Evolutionary conservation across 2,888 invertebrate species (phyloP).

Genomic region (Serripes groenlandicus): DNA sequence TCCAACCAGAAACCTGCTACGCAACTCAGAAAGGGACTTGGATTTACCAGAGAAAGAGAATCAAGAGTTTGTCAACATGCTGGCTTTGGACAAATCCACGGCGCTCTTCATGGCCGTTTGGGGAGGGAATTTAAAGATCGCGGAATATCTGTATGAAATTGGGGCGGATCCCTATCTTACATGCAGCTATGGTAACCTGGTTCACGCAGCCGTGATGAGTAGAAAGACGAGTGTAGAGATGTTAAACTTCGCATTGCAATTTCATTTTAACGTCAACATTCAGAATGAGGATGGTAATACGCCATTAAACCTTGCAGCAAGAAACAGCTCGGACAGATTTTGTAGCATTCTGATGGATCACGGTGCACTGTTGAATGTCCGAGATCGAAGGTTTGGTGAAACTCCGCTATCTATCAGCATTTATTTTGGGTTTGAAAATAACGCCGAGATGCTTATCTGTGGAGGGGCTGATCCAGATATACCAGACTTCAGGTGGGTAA

Average conservation of each 20-base stretch:
- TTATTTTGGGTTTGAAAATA: slow-evolving; percentile 74
- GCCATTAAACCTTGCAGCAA: slow-evolving; percentile 68
- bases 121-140: slow-evolving; percentile 63
- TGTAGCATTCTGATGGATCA: slow-evolving; percentile 64
- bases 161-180: slow-evolving; percentile 67
- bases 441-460: slow-evolving; percentile 70
- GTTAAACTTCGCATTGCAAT: slow-evolving; percentile 60
- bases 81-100: slow-evolving; percentile 65
- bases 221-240: slow-evolving; percentile 52
- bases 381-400: slow-evolving; percentile 71
- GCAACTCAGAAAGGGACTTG: slow-evolving; percentile 42
- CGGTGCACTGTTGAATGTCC: slow-evolving; percentile 69
- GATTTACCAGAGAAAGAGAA: slow-evolving; percentile 41
- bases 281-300: slow-evolving; percentile 72
- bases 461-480: slow-evolving; percentile 72
- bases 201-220: slow-evolving; percentile 72
- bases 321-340: slow-evolving; percentile 51
- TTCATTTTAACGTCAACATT: slow-evolving; percentile 66
- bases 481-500: slow-evolving; percentile 73
- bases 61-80: slow-evolving; percentile 53
- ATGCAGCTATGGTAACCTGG: slow-evolving; percentile 68
- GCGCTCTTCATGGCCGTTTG: slow-evolving; percentile 71
- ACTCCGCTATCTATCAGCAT: slow-evolving; percentile 74
- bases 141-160: slow-evolving; percentile 59
- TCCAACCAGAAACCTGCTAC: slow-evolving; percentile 22